A percentile compares a stretch with the other conserved stretches of the same genome.
Conservation (phyloP, 2,113 vertebrate genomes). For the Panthera tigris region DNA sequence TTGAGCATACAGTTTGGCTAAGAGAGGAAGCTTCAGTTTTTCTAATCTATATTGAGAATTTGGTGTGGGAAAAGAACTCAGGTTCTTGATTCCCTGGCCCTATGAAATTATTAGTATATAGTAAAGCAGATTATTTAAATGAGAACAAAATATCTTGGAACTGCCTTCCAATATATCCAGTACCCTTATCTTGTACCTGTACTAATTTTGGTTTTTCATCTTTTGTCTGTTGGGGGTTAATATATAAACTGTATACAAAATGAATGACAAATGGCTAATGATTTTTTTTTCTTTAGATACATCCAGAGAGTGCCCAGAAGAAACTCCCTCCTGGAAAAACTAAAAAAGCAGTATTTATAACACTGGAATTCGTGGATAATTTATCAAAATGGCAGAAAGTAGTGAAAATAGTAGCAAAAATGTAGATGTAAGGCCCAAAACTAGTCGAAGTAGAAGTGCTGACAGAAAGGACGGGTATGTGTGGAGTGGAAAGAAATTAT, state of each 20-base stretch:
- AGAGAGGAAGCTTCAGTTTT: neutral
- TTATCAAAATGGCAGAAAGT: conserved; percentile 86
- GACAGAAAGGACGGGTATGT: conserved; percentile 93
- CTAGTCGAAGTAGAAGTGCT: conserved; percentile 93
- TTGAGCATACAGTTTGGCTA: neutral
- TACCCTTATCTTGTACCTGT: neutral
- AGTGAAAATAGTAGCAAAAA: conserved; percentile 87
- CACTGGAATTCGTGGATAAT: conserved; percentile 60
- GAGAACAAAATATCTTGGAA: neutral
- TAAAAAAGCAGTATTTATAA: conserved; percentile 51
- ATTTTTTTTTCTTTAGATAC: conserved; percentile 65
- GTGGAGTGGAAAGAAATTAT: conserved; percentile 95
- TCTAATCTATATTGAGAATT: neutral
- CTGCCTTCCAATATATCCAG: neutral
- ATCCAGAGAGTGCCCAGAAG: conserved; percentile 76
- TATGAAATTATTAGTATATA: conserved; percentile 4
- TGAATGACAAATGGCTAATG: conserved; percentile 33
- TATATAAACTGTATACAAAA: neutral
- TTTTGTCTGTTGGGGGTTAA: neutral
- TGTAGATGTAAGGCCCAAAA: conserved; percentile 92
- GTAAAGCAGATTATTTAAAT: neutral
- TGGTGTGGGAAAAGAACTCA: neutral
- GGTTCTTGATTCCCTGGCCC: neutral
- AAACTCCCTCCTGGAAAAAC: conserved; percentile 73
- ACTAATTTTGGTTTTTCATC: neutral